phyloP scores from a whole-genome alignment of 2,113 vertebrate species.

The Podarcis raffonei region DNA sequence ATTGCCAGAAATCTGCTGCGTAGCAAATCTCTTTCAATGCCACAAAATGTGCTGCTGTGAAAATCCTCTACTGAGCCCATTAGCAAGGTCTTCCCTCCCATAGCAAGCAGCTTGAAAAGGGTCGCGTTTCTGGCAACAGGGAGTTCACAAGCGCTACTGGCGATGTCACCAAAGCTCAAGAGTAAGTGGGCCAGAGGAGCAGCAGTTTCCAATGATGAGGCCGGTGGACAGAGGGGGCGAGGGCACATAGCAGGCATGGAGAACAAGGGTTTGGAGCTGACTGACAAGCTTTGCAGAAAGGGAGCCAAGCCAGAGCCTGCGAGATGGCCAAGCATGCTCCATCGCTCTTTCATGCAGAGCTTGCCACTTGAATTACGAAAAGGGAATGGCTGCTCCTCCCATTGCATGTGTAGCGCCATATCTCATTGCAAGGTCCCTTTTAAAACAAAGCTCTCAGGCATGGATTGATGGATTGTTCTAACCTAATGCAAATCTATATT shows the following conservation, averaged over 20 bases:
- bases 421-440: rapidly evolving
- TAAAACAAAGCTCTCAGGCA: background rate
- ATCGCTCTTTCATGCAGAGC: background rate
- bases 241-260: background rate
- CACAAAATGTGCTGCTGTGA: background rate
- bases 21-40: slow-evolving; percentile 3
- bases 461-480: background rate
- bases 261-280: background rate
- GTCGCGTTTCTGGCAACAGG: background rate
- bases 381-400: too few relatives aligned
- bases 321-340: background rate
- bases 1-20: background rate
- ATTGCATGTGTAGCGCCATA: rapidly evolving
- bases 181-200: background rate
- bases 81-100: background rate
- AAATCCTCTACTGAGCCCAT: background rate
- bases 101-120: background rate
- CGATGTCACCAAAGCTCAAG: background rate
- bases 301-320: background rate
- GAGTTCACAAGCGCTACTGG: background rate
- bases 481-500: background rate
- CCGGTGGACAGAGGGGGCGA: background rate
- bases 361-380: background rate
- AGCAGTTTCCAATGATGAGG: background rate
- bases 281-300: background rate